Base-by-base conservation (phyloP, 2,797 vertebrate genomes). In the Myotis vivesi region DNA sequence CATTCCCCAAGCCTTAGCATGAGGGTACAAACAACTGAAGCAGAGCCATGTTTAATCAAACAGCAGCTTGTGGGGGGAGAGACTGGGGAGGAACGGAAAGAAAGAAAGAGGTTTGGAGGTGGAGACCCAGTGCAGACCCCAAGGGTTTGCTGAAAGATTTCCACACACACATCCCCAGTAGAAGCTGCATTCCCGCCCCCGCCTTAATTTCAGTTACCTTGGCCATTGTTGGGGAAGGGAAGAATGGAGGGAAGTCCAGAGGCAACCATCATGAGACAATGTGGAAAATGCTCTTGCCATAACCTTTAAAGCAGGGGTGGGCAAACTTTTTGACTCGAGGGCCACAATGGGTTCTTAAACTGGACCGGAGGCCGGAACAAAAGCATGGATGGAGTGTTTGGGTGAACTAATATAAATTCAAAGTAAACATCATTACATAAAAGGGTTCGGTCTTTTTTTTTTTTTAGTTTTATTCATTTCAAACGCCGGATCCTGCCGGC, bases 1-100 rank as follows among this genome's bases (percentile, higher is more conserved):
- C 97, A 96, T 95, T 97, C 92, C 25, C 8, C 41, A 44, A 95
- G 91, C 71, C 86, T 82, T 72, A 93, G 85, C 46, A 3, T 6
- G 11, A 15, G 0, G 88, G 55, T 81, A 44, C 84, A 96, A 84
- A 77, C 55, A 87, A 41, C 87, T 23, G 8, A 72, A 6, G 10
- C 68, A 91, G 66, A 96, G 91, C 73, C 51, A 0, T 82, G 88
- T 92, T 94, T 96, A 96, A 95, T 86, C 82, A 25, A 86, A 73
- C 64, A 66, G 87, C 51, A 95, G 68, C n/a, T 90, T 76, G 16
- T 38, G 30, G 7, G 5, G 75, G 55, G 23, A 38, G 11, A 57
- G 5, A 41, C 41, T 5, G 64, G 23, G 55, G 44, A 80, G 76
- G 8, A 62, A 49, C 1, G 51, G 36, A 49, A 33, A 17, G 12